Percentiles rank a stretch among this genome's conserved stretches.
Evolutionary conservation across 2,797 vertebrate genomes (phyloP).

Genomic region (Hyperoplus immaculatus): DNA sequence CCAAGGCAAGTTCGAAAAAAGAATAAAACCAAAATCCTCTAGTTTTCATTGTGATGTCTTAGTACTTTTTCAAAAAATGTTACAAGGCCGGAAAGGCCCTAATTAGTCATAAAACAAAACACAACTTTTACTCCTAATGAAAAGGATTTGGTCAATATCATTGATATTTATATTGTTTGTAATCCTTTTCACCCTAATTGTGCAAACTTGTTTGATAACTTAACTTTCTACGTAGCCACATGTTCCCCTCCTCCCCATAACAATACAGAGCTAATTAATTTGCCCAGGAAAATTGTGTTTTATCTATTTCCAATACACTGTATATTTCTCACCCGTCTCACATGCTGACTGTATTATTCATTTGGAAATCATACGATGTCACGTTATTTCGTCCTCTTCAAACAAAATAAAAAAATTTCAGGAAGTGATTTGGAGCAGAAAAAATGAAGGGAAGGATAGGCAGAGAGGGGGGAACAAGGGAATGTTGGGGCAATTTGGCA

Average conservation of each 20-base stretch:
- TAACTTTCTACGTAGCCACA: neutral
- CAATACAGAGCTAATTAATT: neutral
- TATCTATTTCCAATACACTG: neutral
- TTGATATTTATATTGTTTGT: neutral
- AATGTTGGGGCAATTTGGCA: constrained; percentile 50
- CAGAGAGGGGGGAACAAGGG: constrained; percentile 40
- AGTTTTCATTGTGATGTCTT: too few species aligned
- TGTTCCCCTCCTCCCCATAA: neutral
- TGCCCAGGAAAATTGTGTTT: neutral
- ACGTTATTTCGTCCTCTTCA: constrained; percentile 4
- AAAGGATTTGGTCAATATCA: neutral
- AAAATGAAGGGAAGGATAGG: constrained; percentile 27
- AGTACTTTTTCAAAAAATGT: neutral
- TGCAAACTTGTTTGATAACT: neutral
- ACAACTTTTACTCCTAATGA: neutral
- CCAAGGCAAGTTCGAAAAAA: neutral
- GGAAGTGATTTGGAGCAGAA: constrained; percentile 61
- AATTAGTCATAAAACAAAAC: neutral
- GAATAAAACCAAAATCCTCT: neutral
- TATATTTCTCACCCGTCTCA: neutral
- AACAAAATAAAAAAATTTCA: too few species aligned
- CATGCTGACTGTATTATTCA: neutral
- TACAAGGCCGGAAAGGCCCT: neutral
- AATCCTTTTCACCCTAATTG: neutral
- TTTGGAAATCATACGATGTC: neutral